These are phyloP conservation scores for Phyllotis vaccarum DNA, from an alignment of 2,797 vertebrate genomes.

Conservation along the genomic window DNA sequence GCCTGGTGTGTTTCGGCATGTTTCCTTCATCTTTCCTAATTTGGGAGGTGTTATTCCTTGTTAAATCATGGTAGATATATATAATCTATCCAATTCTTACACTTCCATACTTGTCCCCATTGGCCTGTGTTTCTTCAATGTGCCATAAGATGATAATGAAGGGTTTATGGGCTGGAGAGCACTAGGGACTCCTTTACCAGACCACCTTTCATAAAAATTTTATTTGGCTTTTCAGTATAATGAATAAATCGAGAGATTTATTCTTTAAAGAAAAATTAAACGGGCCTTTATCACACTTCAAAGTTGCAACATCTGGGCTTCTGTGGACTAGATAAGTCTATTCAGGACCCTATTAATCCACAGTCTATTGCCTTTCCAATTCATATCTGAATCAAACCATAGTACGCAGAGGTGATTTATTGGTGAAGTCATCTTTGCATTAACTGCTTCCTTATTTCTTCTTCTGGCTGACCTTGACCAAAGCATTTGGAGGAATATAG, in stretches of 20 bases:
- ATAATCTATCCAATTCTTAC: background rate
- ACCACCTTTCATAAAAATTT: background rate
- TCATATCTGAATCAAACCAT: conserved; percentile 78
- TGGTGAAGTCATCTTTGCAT: conserved; percentile 79
- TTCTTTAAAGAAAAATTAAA: background rate
- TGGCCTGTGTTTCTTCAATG: background rate
- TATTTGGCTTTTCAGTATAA: conserved; percentile 53
- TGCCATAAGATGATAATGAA: background rate
- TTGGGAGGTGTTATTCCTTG: background rate
- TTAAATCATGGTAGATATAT: background rate
- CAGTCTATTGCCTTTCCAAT: conserved; percentile 74
- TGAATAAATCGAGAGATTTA: conserved; percentile 43
- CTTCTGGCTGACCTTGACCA: conserved; percentile 64
- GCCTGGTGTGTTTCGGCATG: background rate
- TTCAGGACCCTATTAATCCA: conserved; percentile 54
- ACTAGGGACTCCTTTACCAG: conserved; percentile 2
- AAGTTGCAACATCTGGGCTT: conserved; percentile 68
- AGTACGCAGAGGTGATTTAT: conserved; percentile 71
- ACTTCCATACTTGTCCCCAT: background rate
- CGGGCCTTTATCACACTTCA: conserved; percentile 50
- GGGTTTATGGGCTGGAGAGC: background rate
- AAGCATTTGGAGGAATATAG: conserved; percentile 69
- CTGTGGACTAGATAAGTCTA: conserved; percentile 24
- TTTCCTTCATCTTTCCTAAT: conserved; percentile 36
- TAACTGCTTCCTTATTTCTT: conserved; percentile 72